phyloP scores from a whole-genome alignment of 2,113 vertebrate species.

The Forbesichthys agassizii region DNA sequence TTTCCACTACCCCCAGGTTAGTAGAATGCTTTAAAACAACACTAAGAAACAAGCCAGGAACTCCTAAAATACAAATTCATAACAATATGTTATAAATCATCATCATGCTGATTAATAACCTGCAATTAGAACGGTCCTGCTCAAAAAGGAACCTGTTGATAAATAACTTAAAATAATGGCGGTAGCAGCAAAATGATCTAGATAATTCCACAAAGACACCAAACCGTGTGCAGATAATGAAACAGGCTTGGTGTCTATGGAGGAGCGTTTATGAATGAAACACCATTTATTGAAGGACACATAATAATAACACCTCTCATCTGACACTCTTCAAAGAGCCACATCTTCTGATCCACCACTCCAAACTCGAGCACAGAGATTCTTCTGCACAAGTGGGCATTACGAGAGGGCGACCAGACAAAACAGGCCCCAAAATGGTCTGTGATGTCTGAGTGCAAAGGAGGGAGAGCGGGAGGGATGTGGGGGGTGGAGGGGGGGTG shows the following conservation, averaged over 20 bases:
- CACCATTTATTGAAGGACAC: slow-evolving; percentile 81
- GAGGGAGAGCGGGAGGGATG: slow-evolving; percentile 48
- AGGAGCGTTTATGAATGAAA: slow-evolving; percentile 82
- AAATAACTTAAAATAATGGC: slow-evolving; percentile 20
- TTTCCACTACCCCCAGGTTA: too few relatives aligned
- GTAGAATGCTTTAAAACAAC: too few relatives aligned
- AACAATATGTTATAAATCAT: not conserved
- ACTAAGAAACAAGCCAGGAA: too few relatives aligned
- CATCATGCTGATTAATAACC: not conserved
- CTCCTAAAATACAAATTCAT: not conserved
- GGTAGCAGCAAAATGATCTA: too few relatives aligned
- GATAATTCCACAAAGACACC: too few relatives aligned
- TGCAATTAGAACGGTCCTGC: not conserved
- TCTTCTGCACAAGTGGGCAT: slow-evolving; percentile 77
- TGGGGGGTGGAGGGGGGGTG: not conserved
- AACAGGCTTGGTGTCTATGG: slow-evolving; percentile 69
- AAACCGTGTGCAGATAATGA: too few relatives aligned
- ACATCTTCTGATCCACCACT: slow-evolving; percentile 86
- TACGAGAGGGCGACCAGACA: slow-evolving; percentile 82
- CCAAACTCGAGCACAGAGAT: slow-evolving; percentile 81
- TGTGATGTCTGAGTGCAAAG: slow-evolving; percentile 68
- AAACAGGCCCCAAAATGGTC: slow-evolving; percentile 90
- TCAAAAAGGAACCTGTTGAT: not conserved
- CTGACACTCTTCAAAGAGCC: slow-evolving; percentile 81
- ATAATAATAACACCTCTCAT: slow-evolving; percentile 80